phyloP scores from a whole-genome alignment of 2,888 invertebrate species.

The Cataglyphis livida region DNA sequence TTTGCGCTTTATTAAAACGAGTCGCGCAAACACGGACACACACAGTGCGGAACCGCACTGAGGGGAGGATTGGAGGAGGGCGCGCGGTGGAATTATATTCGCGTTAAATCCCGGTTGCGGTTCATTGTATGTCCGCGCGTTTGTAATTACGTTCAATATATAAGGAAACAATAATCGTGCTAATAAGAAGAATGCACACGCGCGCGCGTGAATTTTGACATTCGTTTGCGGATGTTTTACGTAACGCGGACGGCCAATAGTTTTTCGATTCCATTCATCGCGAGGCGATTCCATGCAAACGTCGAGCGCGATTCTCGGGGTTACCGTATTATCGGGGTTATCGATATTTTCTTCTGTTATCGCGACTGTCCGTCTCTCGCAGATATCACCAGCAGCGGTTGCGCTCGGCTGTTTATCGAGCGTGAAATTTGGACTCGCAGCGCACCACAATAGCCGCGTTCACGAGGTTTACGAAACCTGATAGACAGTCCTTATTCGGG shows the following conservation, averaged over 20 bases:
- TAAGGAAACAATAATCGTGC: constrained; percentile 42
- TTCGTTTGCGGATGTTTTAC: not conserved
- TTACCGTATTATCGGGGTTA: not conserved
- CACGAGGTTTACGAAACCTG: constrained; percentile 60
- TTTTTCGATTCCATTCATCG: not conserved
- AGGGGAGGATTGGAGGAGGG: constrained; percentile 24
- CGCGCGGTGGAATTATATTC: constrained; percentile 60
- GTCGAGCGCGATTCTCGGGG: not conserved
- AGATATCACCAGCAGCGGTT: constrained; percentile 49
- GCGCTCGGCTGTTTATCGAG: constrained; percentile 66
- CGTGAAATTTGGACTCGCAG: constrained; percentile 67
- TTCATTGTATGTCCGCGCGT: constrained; percentile 17
- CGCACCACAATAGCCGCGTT: constrained; percentile 53
- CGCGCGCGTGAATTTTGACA: not conserved
- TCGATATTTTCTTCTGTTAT: constrained; percentile 36
- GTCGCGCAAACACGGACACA: constrained; percentile 24
- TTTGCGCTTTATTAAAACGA: constrained; percentile 74
- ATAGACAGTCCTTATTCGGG: constrained; percentile 1
- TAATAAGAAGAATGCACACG: not conserved
- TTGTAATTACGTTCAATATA: not conserved
- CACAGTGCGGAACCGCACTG: constrained; percentile 1
- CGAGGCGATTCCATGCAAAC: not conserved
- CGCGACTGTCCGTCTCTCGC: constrained; percentile 30
- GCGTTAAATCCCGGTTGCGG: constrained; percentile 36
- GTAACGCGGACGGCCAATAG: not conserved